A percentile compares a stretch with the other conserved stretches of the same genome.
These are phyloP conservation scores for Macaca nemestrina DNA, from an alignment of 2,113 vertebrate genomes.

Conservation along the genomic window DNA sequence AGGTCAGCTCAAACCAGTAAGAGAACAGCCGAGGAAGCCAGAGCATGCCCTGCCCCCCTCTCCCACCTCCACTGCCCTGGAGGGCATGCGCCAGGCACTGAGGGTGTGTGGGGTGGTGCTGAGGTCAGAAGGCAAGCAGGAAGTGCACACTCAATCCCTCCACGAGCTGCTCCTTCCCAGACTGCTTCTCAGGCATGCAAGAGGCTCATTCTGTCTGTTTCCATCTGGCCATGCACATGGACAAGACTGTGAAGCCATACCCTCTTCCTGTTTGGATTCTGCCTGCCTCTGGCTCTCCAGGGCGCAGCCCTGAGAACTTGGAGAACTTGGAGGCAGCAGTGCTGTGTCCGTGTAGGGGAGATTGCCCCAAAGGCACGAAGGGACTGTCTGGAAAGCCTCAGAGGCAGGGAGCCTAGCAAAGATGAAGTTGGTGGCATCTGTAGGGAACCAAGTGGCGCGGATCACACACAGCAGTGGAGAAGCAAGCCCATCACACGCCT, in stretches of 20 bases:
- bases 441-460: neutral
- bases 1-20: conserved; percentile 35
- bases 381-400: neutral
- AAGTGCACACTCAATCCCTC: neutral
- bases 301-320: neutral
- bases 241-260: neutral
- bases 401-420: neutral
- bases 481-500: neutral
- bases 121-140: neutral
- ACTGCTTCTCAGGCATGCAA: neutral
- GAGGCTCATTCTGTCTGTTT: neutral
- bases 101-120: neutral
- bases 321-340: neutral
- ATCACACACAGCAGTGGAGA: neutral
- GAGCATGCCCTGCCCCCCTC: neutral
- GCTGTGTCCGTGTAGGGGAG: neutral
- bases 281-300: neutral
- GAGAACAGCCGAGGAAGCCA: neutral
- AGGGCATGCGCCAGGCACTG: neutral
- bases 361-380: neutral
- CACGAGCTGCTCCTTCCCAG: neutral
- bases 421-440: neutral
- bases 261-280: conserved; percentile 7
- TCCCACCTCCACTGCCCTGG: neutral
- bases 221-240: neutral